Evolutionary conservation across 2,888 invertebrate genomes (phyloP).

Genomic region (Odontocerum albicorne): DNA sequence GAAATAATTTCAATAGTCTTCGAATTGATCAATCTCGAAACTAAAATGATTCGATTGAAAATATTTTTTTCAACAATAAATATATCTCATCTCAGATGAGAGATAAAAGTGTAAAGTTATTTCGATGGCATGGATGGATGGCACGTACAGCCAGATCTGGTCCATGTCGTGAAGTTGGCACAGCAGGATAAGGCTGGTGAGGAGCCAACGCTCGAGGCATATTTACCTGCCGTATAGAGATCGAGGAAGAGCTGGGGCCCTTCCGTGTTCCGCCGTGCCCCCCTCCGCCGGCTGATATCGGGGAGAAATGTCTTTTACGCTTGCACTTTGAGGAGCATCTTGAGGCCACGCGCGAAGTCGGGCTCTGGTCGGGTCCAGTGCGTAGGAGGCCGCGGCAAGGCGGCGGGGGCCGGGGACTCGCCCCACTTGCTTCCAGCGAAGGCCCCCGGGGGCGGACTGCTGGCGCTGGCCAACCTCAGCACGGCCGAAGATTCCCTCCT

Average conservation of each 20-base stretch:
- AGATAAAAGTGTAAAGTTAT: no score
- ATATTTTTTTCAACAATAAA: no score
- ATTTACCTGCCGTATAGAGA: background rate
- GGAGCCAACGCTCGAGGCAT: background rate
- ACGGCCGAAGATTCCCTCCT: slow-evolving; percentile 22
- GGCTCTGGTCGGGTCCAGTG: slow-evolving; percentile 66
- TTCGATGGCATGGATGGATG: no score
- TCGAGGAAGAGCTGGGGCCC: slow-evolving; percentile 7
- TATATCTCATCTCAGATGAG: no score
- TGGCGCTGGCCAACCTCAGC: slow-evolving; percentile 20
- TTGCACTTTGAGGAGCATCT: slow-evolving; percentile 65
- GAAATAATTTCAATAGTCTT: no score
- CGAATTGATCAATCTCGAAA: no score
- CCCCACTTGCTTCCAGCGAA: slow-evolving; percentile 81
- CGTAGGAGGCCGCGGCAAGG: slow-evolving; percentile 77
- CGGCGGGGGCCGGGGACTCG: slow-evolving; percentile 77
- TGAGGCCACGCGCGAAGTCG: slow-evolving; percentile 62
- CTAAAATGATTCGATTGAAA: slow-evolving; percentile 1
- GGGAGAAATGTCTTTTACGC: slow-evolving; percentile 41
- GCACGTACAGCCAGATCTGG: slow-evolving; percentile 1
- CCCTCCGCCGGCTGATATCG: slow-evolving; percentile 10
- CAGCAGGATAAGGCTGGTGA: background rate
- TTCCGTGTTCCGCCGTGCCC: slow-evolving; percentile 23
- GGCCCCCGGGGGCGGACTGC: slow-evolving; percentile 24
- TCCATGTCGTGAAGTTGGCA: background rate